phyloP scores from a whole-genome alignment of 2,113 vertebrate species.

The Phalacrocorax carbo region DNA sequence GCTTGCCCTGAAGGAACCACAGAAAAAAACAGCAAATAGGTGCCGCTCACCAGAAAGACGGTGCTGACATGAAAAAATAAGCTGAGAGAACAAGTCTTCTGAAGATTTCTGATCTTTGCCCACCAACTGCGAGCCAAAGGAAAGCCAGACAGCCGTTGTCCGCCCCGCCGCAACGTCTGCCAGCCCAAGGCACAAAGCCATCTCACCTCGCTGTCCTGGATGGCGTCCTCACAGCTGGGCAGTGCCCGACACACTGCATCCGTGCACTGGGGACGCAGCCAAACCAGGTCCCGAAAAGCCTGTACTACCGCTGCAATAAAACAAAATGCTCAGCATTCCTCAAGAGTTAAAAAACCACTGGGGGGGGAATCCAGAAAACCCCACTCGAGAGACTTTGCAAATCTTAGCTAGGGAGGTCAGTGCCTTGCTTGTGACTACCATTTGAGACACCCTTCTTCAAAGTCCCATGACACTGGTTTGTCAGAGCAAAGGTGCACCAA shows the following conservation, averaged over 20 bases:
- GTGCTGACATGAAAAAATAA: fast-evolving
- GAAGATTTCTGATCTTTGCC: background rate
- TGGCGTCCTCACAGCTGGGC: conserved; percentile 84
- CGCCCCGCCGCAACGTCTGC: background rate
- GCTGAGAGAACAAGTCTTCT: fast-evolving
- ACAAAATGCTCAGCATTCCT: background rate
- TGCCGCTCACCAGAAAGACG: background rate
- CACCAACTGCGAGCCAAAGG: background rate
- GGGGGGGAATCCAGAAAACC: fast-evolving
- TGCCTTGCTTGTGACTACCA: background rate
- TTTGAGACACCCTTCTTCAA: background rate
- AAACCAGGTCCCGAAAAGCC: conserved; percentile 90
- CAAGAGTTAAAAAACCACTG: background rate
- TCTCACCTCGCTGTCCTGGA: conserved; percentile 89
- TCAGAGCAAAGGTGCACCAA: background rate
- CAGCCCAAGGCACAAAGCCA: background rate
- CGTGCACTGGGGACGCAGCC: conserved; percentile 90
- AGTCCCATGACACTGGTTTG: background rate
- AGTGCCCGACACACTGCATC: conserved; percentile 83
- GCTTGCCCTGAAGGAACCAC: conserved; percentile 82
- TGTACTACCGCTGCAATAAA: conserved; percentile 84
- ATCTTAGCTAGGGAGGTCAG: background rate
- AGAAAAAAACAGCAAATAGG: background rate
- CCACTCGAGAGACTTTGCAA: background rate
- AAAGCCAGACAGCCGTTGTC: background rate